Base-by-base conservation (phyloP, 2,888 invertebrate genomes). In the Amiota minor region DNA sequence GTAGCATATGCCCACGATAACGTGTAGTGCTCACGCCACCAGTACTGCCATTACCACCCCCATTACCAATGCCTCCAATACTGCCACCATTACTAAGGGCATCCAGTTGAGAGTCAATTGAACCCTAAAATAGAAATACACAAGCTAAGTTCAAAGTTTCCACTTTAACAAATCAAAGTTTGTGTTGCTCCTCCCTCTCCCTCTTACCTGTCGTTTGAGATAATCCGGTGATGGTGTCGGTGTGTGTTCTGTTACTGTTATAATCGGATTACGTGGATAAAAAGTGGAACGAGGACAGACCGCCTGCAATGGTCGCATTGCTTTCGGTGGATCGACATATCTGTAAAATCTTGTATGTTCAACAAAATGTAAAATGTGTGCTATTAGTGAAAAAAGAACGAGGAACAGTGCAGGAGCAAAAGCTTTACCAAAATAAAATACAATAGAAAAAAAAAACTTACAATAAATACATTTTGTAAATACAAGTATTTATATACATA, bases 221-320 rank as follows among this genome's bases (percentile, higher is more conserved):
- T 94, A 96, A 88, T 97, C 97, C 0, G 97, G 97, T 0, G 97
- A 97, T 0, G 97, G 96, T 6, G 95, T 94, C 0, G 98, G 98
- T 0, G 97, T 97, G 86, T 98, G 98, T 87, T 98, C 97, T 0
- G 98, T 98, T 10, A 98, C 97, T 0, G 98, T 98, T 74, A 98
- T 98, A 71, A 98, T 98, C 0, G 98, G 98, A 90, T 97, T 97
- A 72, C 95, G 93, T 75, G 95, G 94, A 78, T 94, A 94, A 82
- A 90, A 89, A 0, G 89, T 84, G 49, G 89, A 81, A n/a, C 88
- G 86, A 1, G 87, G 89, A 3, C 89, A 86, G 0, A 88, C 81
- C 0, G 88, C 83, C 72, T 87, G 88, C n/a, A 89, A 89, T 46
- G 88, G 81, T 18, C 89, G 82, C 1, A 86, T 82, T 2, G 83